These are phyloP conservation scores for Diadema setosum DNA, from an alignment of 35 echinoderm and acorn worm genomes.

Conservation along the genomic window DNA sequence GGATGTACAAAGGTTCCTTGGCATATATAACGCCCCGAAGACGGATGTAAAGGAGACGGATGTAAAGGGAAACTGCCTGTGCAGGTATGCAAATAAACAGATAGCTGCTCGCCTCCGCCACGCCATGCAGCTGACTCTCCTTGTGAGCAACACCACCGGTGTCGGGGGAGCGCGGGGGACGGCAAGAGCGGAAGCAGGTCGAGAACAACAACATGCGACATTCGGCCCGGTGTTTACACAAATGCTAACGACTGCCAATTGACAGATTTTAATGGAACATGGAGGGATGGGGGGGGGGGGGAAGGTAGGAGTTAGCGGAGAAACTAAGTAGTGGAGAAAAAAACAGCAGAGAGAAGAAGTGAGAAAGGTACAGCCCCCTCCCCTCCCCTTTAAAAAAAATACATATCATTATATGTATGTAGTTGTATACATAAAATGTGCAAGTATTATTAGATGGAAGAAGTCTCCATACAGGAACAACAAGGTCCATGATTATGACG, in stretches of 20 bases:
- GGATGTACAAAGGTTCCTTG: too few relatives aligned
- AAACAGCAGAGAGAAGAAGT: background rate
- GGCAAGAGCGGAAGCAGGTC: background rate
- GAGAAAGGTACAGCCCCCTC: conserved; percentile 69
- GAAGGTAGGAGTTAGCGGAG: background rate
- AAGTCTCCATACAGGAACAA: too few relatives aligned
- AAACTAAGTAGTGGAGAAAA: background rate
- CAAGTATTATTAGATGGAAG: too few relatives aligned
- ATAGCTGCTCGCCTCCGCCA: background rate
- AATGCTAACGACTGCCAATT: background rate
- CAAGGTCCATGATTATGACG: too few relatives aligned
- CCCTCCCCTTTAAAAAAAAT: too few relatives aligned
- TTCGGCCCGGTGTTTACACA: background rate
- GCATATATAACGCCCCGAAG: too few relatives aligned
- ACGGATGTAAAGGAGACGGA: too few relatives aligned
- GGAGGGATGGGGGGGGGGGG: background rate
- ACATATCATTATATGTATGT: too few relatives aligned
- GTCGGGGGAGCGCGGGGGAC: background rate
- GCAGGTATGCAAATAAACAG: background rate
- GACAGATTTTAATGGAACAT: background rate
- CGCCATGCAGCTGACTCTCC: background rate
- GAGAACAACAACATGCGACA: background rate
- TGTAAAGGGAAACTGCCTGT: background rate
- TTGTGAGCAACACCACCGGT: background rate
- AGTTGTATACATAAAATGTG: too few relatives aligned